Conservation (phyloP, 2,113 vertebrate genomes). For the Scatophagus argus region DNA sequence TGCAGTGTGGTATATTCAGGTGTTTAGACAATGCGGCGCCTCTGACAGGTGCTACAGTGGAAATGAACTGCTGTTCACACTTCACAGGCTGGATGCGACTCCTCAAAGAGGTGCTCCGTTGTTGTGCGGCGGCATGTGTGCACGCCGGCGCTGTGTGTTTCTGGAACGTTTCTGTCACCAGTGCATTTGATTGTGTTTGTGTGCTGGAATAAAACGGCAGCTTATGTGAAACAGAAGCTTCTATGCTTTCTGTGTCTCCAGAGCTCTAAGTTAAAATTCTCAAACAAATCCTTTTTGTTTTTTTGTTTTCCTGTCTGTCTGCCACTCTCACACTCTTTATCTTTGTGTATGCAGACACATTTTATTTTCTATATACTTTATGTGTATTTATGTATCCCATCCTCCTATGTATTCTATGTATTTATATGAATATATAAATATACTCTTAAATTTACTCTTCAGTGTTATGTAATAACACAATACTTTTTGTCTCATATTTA, state of each 20-base stretch:
- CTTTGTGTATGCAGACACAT: background rate
- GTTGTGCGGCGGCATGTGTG: background rate
- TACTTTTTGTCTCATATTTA: no score
- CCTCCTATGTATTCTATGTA: no score
- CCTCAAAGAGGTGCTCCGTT: slow-evolving; percentile 1
- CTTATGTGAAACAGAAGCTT: slow-evolving; percentile 13
- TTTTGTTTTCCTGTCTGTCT: slow-evolving; percentile 4
- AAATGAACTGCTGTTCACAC: slow-evolving; percentile 8
- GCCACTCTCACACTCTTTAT: slow-evolving; percentile 6
- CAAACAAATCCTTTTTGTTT: slow-evolving; percentile 18
- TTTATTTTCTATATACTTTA: background rate
- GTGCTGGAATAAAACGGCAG: slow-evolving; percentile 10
- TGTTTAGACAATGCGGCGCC: background rate
- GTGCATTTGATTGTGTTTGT: slow-evolving; percentile 21
- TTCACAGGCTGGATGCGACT: background rate
- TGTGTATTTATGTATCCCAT: no score
- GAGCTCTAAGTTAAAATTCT: slow-evolving; percentile 25
- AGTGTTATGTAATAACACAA: no score
- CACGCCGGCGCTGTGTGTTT: background rate
- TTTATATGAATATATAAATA: background rate
- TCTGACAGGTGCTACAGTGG: background rate
- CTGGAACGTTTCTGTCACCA: slow-evolving; percentile 16
- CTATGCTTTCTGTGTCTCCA: background rate
- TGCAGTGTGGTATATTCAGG: background rate
- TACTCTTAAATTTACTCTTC: no score